A percentile compares a stretch with the other conserved stretches of the same genome.
Conservation (phyloP, 2,888 invertebrate genomes). For the Chouioia cunea region DNA sequence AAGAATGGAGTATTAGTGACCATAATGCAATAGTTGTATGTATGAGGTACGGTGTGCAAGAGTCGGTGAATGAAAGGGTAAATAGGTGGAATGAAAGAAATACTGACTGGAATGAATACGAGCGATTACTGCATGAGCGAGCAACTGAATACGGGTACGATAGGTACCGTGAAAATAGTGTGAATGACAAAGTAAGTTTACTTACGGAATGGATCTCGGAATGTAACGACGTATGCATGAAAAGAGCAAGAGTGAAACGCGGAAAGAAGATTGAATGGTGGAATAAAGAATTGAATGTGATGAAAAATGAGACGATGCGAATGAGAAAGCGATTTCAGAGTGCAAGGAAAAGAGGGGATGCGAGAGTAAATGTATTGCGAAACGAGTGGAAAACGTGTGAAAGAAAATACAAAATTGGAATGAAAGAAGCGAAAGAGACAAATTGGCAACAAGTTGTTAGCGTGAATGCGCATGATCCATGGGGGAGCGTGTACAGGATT, state of each 20-base stretch:
- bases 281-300: not conserved
- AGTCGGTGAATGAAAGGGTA: too few species aligned
- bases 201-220: conserved; percentile 20
- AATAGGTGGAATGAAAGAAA: not conserved
- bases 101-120: not conserved
- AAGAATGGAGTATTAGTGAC: too few species aligned
- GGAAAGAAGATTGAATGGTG: conserved; percentile 12
- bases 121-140: conserved; percentile 74
- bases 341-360: too few species aligned
- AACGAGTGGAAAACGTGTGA: too few species aligned
- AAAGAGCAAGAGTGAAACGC: not conserved
- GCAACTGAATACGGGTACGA: conserved; percentile 66
- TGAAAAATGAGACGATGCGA: not conserved
- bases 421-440: not conserved
- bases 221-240: too few species aligned
- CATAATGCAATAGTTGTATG: too few species aligned
- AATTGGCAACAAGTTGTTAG: conserved; percentile 25
- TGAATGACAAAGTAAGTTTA: not conserved
- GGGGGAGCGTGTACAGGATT: too few species aligned
- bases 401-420: conserved; percentile 2
- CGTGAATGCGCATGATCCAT: too few species aligned
- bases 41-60: too few species aligned
- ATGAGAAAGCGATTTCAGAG: not conserved
- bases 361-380: too few species aligned
- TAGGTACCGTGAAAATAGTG: not conserved